phyloP scores from a whole-genome alignment of 30 jellyfish, hydroid and myxozoan genomes.

The Hydra vulgaris region DNA sequence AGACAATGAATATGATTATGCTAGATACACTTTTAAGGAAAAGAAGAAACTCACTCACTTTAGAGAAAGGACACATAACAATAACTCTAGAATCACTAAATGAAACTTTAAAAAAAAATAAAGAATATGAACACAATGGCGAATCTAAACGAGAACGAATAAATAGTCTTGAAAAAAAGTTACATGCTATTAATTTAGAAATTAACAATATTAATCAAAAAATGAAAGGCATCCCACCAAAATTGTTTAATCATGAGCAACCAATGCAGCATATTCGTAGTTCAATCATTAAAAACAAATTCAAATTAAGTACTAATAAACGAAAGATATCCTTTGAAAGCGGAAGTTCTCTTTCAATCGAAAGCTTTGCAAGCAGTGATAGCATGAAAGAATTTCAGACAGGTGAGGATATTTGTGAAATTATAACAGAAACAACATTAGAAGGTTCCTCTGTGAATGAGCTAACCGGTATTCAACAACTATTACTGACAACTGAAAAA shows the following conservation, averaged over 20 bases:
- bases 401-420: background rate
- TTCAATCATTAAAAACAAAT: background rate
- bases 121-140: background rate
- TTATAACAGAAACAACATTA: background rate
- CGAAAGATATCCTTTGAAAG: background rate
- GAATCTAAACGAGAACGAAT: slow-evolving; percentile 1
- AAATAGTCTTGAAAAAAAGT: slow-evolving; percentile 11
- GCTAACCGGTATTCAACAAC: background rate
- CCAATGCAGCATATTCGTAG: background rate
- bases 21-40: slow-evolving; percentile 27
- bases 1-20: slow-evolving; percentile 7
- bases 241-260: background rate
- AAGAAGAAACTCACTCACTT: slow-evolving; percentile 26
- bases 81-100: background rate
- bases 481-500: background rate
- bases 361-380: background rate
- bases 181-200: slow-evolving; percentile 6
- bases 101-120: slow-evolving; percentile 8
- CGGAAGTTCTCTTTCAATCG: background rate
- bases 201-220: background rate
- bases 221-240: background rate
- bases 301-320: background rate
- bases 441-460: background rate
- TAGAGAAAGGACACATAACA: slow-evolving; percentile 24
- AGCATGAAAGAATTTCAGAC: background rate